Conservation (phyloP, 2,888 invertebrate species). For the Drosophila kambysellisi region DNA sequence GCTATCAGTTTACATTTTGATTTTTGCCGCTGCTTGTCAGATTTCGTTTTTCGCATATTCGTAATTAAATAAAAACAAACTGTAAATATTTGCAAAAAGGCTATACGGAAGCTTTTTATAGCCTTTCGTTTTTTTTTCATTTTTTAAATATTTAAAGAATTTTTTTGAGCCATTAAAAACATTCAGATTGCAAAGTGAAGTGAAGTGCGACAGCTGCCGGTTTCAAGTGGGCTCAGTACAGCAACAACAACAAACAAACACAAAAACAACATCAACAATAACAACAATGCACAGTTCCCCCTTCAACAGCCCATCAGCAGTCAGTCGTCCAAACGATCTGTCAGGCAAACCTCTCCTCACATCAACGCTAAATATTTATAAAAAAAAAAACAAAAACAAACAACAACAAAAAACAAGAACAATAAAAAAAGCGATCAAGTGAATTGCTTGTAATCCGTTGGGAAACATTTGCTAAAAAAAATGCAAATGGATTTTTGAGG, state of each 20-base stretch:
- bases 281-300: conserved; percentile 46
- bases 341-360: conserved; percentile 54
- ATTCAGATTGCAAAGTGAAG: conserved; percentile 71
- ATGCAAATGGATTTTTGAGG: neutral
- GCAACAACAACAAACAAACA: conserved; percentile 38
- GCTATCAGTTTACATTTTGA: conserved; percentile 74
- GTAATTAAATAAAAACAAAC: conserved; percentile 68
- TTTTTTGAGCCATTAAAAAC: conserved; percentile 60
- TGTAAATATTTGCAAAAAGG: conserved; percentile 79
- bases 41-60: conserved; percentile 41
- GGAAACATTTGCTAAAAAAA: conserved; percentile 4
- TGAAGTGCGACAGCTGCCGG: conserved; percentile 75
- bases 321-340: conserved; percentile 72
- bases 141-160: conserved; percentile 39
- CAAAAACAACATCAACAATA: conserved; percentile 41
- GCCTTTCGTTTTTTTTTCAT: conserved; percentile 20
- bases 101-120: conserved; percentile 76
- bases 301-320: conserved; percentile 55
- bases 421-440: conserved; percentile 46
- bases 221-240: conserved; percentile 64
- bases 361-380: conserved; percentile 51
- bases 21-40: conserved; percentile 35
- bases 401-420: conserved; percentile 27
- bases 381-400: conserved; percentile 21
- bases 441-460: conserved; percentile 25